A percentile compares a stretch with the other conserved stretches of the same genome.
These are phyloP conservation scores for Brienomyrus longianalis DNA, from an alignment of 2,113 vertebrate species.

Conservation along the genomic window DNA sequence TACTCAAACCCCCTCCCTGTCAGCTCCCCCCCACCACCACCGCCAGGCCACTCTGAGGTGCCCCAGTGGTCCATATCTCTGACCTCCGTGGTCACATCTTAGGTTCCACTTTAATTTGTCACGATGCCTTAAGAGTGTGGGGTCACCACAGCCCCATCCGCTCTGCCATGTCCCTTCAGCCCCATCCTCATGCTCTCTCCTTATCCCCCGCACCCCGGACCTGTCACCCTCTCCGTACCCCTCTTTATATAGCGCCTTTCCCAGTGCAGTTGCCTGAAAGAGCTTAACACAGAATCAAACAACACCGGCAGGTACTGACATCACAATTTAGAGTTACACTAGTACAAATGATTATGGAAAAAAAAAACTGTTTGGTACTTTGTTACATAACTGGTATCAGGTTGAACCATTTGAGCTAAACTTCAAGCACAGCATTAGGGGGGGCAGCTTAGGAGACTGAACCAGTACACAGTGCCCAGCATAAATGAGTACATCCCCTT, in stretches of 20 bases:
- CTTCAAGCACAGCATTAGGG: background rate
- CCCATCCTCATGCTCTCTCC: background rate
- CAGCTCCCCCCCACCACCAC: background rate
- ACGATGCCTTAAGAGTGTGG: background rate
- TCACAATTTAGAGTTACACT: background rate
- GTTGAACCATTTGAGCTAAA: background rate
- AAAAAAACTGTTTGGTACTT: background rate
- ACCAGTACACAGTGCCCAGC: background rate
- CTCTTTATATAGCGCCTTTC: background rate
- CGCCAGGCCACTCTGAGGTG: background rate
- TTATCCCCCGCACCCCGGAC: background rate
- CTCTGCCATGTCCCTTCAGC: background rate
- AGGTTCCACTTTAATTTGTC: constrained; percentile 18
- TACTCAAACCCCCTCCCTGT: background rate
- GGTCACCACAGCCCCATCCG: background rate
- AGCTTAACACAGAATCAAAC: background rate
- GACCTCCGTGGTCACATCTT: constrained; percentile 7
- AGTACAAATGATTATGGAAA: background rate
- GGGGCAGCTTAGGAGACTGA: background rate
- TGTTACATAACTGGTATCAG: background rate
- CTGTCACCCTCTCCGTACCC: background rate
- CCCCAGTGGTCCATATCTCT: constrained; percentile 5
- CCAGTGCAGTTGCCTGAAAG: background rate
- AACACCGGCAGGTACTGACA: background rate
- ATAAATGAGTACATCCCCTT: too few relatives aligned